A percentile compares a stretch with the other conserved stretches of the same genome.
These are phyloP conservation scores for Dryomyza anilis DNA, from an alignment of 2,888 invertebrate genomes.

Conservation along the genomic window DNA sequence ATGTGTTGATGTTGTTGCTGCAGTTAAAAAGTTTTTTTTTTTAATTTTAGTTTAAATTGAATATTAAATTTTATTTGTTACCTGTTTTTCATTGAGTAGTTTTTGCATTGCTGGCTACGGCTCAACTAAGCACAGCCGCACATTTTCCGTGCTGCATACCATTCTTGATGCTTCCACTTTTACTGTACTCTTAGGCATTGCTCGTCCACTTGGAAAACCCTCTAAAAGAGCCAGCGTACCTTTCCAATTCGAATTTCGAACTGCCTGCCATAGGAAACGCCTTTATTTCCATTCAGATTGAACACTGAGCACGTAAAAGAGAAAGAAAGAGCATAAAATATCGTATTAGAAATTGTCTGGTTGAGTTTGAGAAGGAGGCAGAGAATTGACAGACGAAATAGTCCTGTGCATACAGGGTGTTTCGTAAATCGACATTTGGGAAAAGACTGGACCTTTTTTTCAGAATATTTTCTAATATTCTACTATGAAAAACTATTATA, in stretches of 20 bases:
- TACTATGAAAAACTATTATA: too few species aligned
- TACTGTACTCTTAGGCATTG: not conserved
- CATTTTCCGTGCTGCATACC: not conserved
- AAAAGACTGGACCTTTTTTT: too few species aligned
- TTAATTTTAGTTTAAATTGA: not conserved
- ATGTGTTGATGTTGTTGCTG: not conserved
- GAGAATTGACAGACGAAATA: too few species aligned
- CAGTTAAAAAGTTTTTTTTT: not conserved
- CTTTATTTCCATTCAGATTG: slow-evolving; percentile 19
- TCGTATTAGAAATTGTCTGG: too few species aligned
- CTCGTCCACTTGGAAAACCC: slow-evolving; percentile 7
- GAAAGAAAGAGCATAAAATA: slow-evolving; percentile 8
- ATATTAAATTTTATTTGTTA: not conserved
- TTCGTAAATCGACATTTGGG: too few species aligned
- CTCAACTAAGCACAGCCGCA: not conserved
- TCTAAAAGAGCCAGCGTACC: slow-evolving; percentile 4
- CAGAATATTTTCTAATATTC: too few species aligned
- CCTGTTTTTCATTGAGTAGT: not conserved
- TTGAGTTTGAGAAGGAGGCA: too few species aligned
- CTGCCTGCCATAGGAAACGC: slow-evolving; percentile 22
- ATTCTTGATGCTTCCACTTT: too few species aligned
- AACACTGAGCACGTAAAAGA: not conserved
- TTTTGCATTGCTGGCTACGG: not conserved
- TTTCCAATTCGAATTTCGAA: slow-evolving; percentile 22
- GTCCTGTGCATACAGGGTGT: too few species aligned